phyloP scores from a whole-genome alignment of 2,113 vertebrate species.

The Silurus asotus region DNA sequence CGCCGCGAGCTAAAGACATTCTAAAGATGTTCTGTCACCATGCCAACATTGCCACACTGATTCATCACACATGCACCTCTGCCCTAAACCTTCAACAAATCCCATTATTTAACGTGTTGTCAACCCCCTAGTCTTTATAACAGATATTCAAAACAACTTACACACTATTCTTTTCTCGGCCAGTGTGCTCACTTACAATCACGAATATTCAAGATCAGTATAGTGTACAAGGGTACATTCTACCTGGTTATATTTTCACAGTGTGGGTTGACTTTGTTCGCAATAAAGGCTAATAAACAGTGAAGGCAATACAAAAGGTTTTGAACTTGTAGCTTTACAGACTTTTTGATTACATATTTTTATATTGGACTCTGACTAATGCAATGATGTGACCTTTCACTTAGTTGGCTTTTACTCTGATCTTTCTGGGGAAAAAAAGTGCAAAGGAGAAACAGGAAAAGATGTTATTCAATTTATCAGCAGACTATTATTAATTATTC shows the following conservation, averaged over 20 bases:
- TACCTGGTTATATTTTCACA: background rate
- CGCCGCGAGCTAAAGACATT: background rate
- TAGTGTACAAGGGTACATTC: background rate
- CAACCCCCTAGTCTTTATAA: constrained; percentile 14
- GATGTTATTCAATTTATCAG: background rate
- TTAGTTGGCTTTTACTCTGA: constrained; percentile 63
- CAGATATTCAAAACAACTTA: constrained; percentile 13
- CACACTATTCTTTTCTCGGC: background rate
- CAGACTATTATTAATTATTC: background rate
- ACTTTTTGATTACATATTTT: background rate
- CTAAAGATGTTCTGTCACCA: constrained; percentile 28
- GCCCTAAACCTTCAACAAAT: constrained; percentile 36
- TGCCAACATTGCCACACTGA: constrained; percentile 40
- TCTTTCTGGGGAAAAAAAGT: constrained; percentile 50
- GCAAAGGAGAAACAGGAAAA: background rate
- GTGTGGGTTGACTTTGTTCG: background rate
- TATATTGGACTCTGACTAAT: background rate
- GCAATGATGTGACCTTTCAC: constrained; percentile 73
- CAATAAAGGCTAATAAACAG: background rate
- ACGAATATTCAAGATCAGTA: background rate
- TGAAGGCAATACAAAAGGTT: too few relatives aligned
- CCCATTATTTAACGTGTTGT: constrained; percentile 23
- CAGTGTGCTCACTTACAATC: background rate
- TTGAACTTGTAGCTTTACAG: background rate
- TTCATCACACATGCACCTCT: constrained; percentile 39